Base-by-base conservation (phyloP, 2,888 invertebrate genomes). In the Odiellus spinosus region DNA sequence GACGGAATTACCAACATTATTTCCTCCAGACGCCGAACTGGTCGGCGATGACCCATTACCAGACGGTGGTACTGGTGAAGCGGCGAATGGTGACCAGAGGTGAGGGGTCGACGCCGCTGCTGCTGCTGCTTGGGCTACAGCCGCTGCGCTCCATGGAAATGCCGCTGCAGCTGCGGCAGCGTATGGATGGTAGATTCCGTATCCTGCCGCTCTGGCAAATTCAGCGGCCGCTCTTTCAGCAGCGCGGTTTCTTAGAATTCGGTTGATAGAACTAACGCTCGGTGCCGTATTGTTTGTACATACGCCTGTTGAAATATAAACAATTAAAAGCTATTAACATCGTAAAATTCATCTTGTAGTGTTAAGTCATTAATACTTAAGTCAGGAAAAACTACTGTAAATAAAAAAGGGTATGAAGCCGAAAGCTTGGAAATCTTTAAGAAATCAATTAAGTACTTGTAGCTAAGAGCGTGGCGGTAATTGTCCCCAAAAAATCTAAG, bases 271-370 rank as follows among this genome's bases (percentile, higher is more conserved):
- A 40, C 62, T 63, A 38, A 64, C 63, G 46, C 62, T 63, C 0
- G 96, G 96, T 1, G 95, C 90, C 17, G 90, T 90, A 44, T 82
- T 83, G 64, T 88, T 88, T 36, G 86, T 87, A 67, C 95, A 96
- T 6, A 95, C 87, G 56, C 85, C 90, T 91, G 75, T n/a, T n/a
- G n/a, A n/a, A n/a, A n/a, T n/a, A n/a, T n/a, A n/a, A n/a, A n/a
- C n/a, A n/a, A n/a, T n/a, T 32, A 65, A 58, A 5, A 60, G n/a
- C n/a, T n/a, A n/a, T n/a, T n/a, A n/a, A n/a, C n/a, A n/a, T n/a
- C n/a, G n/a, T n/a, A n/a, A n/a, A n/a, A n/a, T n/a, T n/a, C n/a
- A n/a, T n/a, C n/a, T n/a, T n/a, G n/a, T n/a, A n/a, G n/a, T n/a
- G n/a, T n/a, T n/a, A 39, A 10, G 15, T 39, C 10, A 10, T 14